Evolutionary conservation across 1,140 invertebrate species (phyloP), one percentile per base, ranked within the genome.

Genomic region (Cyphomyrmex costatus): DNA sequence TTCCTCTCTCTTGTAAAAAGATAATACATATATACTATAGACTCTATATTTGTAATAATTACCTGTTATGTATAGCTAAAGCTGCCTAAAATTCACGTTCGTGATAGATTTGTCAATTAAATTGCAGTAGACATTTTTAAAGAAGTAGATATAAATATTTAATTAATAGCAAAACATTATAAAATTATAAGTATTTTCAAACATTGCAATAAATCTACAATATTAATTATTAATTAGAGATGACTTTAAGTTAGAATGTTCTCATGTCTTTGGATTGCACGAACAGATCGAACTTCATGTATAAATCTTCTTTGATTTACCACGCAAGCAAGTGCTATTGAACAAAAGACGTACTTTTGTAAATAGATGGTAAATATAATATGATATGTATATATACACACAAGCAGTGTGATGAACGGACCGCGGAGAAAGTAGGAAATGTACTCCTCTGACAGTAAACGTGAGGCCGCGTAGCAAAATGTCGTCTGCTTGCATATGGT

Each of bases 381-480:
- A n/a, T n/a, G n/a, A n/a, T 33, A 51, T n/a, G 70, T 30, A 84
- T 24, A 30, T 83, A 77, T 68, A 77, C 74, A 77, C 74, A 77
- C 74, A 24, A 77, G 58, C 53, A 74, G 36, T 68, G 36, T 14
- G 33, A 86, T 53, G 46, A 60, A 27, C 66, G 24, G 24, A 79
- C 87, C 73, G 73, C 24, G 71, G 88, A 89, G 88, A 90, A 90
- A 90, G 88, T 89, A 88, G 88, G 88, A 89, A 90, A 89, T 65
- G 66, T 83, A 70, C 85, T 60, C 65, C 71, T 42, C 56, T 51
- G 53, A 42, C 46, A 77, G 36, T 82, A 51, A 76, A 86, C 49
- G 21, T 73, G 58, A 60, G 24, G 36, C 5, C 68, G 33, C 30
- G 27, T 68, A 53, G 78, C 78, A 88, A 74, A 66, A 73, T n/a